These are phyloP conservation scores for Trichopria drosophilae DNA, from an alignment of 2,888 invertebrate species.

Conservation along the genomic window DNA sequence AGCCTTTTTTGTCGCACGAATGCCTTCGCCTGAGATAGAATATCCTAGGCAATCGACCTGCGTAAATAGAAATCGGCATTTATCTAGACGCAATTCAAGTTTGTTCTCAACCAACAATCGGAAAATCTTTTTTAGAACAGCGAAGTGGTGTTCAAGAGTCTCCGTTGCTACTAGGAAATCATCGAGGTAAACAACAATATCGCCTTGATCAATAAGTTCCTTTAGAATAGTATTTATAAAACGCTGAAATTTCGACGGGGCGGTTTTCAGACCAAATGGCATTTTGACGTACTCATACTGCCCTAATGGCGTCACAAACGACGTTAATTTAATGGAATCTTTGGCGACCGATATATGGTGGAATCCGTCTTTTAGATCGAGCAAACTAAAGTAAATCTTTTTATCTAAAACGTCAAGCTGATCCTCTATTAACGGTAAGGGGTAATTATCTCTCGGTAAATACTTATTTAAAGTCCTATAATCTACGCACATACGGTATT, in stretches of 20 bases:
- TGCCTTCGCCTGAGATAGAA: slow-evolving; percentile 29
- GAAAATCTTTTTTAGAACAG: slow-evolving; percentile 22
- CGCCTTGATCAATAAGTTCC: slow-evolving; percentile 18
- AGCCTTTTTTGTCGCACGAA: slow-evolving; percentile 31
- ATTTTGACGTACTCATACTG: slow-evolving; percentile 26
- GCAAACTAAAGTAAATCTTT: slow-evolving; percentile 27
- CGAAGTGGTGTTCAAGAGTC: slow-evolving; percentile 25
- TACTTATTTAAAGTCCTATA: slow-evolving; percentile 16
- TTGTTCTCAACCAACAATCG: slow-evolving; percentile 19
- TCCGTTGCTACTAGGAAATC: slow-evolving; percentile 20
- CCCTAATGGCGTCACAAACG: slow-evolving; percentile 26
- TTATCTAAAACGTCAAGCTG: slow-evolving; percentile 23
- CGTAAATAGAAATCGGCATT: slow-evolving; percentile 35
- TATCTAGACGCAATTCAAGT: slow-evolving; percentile 29
- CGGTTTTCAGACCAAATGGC: slow-evolving; percentile 28
- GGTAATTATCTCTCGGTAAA: slow-evolving; percentile 25
- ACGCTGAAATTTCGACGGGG: slow-evolving; percentile 23
- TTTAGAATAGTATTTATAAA: slow-evolving; percentile 19
- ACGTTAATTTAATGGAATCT: slow-evolving; percentile 30
- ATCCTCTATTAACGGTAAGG: slow-evolving; percentile 31
- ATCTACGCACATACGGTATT: slow-evolving; percentile 17
- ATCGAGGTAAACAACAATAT: slow-evolving; percentile 30
- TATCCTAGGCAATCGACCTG: slow-evolving; percentile 37
- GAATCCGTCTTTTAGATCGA: slow-evolving; percentile 12
- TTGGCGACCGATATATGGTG: slow-evolving; percentile 18